Evolutionary conservation across 2,888 invertebrate species (phyloP).

Genomic region (Epinotia brunnichana): DNA sequence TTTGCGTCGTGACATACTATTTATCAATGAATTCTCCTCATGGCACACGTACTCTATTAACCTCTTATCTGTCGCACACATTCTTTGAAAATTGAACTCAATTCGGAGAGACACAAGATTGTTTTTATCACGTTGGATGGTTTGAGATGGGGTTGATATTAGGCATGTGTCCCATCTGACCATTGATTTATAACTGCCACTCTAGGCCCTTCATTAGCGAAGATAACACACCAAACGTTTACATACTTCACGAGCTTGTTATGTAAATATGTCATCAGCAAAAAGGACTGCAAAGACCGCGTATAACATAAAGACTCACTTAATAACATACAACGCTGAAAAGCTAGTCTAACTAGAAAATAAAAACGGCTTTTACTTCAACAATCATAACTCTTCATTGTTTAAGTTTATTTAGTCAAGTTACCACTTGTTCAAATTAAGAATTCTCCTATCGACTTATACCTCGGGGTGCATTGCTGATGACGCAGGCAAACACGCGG

Average conservation of each 20-base stretch:
- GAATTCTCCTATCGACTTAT: too few species aligned
- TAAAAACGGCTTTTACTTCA: too few species aligned
- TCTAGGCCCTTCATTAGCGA: conserved; percentile 45
- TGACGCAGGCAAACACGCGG: too few species aligned
- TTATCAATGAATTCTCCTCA: conserved; percentile 34
- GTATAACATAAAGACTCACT: too few species aligned
- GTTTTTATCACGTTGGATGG: not conserved
- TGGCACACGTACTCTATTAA: not conserved
- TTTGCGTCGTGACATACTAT: conserved; percentile 34
- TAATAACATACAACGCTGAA: too few species aligned
- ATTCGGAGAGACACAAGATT: not conserved
- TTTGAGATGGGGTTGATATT: conserved; percentile 13
- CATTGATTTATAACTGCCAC: conserved; percentile 37
- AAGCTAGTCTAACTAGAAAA: too few species aligned
- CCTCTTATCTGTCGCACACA: not conserved
- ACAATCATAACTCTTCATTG: too few species aligned
- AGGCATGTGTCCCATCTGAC: conserved; percentile 34
- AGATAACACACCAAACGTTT: conserved; percentile 45
- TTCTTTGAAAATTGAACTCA: not conserved
- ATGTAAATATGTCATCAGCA: conserved; percentile 37
- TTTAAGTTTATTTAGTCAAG: too few species aligned
- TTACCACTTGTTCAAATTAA: too few species aligned
- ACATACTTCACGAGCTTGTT: conserved; percentile 45
- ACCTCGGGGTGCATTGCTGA: too few species aligned
- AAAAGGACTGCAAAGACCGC: too few species aligned